Base-by-base conservation (phyloP, 2,888 invertebrate genomes). In the Drosophila multiciliata region DNA sequence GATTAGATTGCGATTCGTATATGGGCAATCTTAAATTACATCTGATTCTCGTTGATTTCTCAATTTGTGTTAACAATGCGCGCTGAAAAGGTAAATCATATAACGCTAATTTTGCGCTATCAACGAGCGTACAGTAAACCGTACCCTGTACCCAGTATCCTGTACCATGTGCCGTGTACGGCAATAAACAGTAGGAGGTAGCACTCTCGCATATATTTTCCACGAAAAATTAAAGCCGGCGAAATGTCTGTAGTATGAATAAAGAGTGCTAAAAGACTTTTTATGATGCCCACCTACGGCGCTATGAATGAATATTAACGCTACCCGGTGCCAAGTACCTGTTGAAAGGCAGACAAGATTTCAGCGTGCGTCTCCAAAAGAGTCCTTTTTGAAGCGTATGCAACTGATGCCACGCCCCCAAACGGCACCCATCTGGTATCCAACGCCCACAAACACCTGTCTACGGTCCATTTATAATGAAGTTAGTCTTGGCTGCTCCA, bases 231-330 rank as follows among this genome's bases (percentile, higher is more conserved):
- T 55, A 54, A 69, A 54, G 35, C 35, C 58, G 62, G 64, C 63
- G 55, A 74, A 67, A 66, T 75, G 48, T 54, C 67, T 36, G 73
- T n/a, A n/a, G 2, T 26, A 78, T 88, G 90, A 91, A 91, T 87
- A 88, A 73, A 74, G 78, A 85, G 76, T 86, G 84, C 89, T 90
- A 86, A 90, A 90, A 82, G 91, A 70, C 87, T 89, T 83, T 91
- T 90, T 90, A 90, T 89, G 91, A 90, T 80, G 82, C 87, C 83
- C 83, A 75, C 90, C 90, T 82, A 82, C 78, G 68, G 91, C 61
- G 90, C 82, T 83, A 88, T 88, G 87, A 90, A 90, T 90, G 89
- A 89, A 87, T 59, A 73, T 73, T 45, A 78, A 64, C 68, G 40
- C 64, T 65, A 65, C 54, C 6, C 36, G 1, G 4, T 23, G 23